Conservation (phyloP, 2,888 invertebrate genomes). For the Lymantria monacha region DNA sequence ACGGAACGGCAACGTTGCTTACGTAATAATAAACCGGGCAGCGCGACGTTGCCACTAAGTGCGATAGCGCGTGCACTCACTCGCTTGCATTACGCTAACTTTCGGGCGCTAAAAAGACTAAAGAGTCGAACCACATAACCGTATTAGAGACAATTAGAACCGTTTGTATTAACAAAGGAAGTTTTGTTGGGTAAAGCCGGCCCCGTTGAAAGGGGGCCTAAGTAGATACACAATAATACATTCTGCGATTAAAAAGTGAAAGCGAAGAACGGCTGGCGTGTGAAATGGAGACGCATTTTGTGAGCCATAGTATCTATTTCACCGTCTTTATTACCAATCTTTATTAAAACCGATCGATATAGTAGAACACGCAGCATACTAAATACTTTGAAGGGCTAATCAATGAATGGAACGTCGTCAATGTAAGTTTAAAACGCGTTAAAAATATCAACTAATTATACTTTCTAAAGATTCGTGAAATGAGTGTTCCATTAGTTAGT, state of each 20-base stretch:
- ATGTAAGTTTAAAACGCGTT: neutral
- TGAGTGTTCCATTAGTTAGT: neutral
- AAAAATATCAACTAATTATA: neutral
- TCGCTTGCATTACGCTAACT: constrained; percentile 43
- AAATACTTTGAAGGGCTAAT: no score
- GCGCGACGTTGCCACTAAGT: constrained; percentile 45
- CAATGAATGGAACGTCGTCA: no score
- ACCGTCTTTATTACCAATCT: no score
- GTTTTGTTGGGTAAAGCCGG: constrained; percentile 28
- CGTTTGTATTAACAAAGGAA: constrained; percentile 46
- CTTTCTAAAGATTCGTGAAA: neutral
- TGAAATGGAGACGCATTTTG: constrained; percentile 8
- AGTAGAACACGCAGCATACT: no score
- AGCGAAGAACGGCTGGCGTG: constrained; percentile 14
- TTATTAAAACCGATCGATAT: no score
- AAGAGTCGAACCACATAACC: constrained; percentile 47
- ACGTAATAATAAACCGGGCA: constrained; percentile 33
- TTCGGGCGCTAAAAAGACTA: constrained; percentile 48
- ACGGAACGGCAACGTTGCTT: constrained; percentile 63
- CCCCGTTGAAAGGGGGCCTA: constrained; percentile 25
- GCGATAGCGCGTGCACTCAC: constrained; percentile 29
- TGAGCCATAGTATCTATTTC: neutral
- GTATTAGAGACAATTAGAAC: constrained; percentile 58
- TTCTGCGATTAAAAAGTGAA: constrained; percentile 28
- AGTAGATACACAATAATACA: constrained; percentile 28